Conservation (phyloP, 2,797 vertebrate species). For the Manis pentadactyla region DNA sequence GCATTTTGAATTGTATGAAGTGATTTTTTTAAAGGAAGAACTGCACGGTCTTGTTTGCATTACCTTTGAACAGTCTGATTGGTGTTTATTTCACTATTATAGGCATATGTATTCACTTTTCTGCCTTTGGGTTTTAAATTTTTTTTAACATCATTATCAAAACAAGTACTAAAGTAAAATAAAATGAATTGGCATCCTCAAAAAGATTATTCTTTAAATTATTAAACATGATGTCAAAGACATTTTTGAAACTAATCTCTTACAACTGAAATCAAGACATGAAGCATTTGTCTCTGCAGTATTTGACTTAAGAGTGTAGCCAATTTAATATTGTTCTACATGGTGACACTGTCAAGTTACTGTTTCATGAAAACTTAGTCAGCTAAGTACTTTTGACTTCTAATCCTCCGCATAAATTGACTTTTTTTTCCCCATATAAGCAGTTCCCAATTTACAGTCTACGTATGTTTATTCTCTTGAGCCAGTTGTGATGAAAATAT, state of each 20-base stretch:
- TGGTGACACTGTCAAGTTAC: background rate
- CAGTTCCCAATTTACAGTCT: constrained; percentile 2
- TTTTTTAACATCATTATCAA: constrained; percentile 37
- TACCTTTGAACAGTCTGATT: background rate
- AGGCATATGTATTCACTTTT: constrained; percentile 62
- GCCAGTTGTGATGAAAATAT: background rate
- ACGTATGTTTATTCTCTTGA: background rate
- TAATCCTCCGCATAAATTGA: background rate
- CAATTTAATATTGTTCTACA: background rate
- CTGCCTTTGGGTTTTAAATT: constrained; percentile 50
- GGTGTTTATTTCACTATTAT: background rate
- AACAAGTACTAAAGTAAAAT: constrained; percentile 43
- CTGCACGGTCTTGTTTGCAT: background rate
- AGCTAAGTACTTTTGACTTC: background rate
- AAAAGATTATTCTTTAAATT: constrained; percentile 14
- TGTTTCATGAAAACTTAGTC: background rate
- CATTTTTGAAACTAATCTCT: constrained; percentile 18
- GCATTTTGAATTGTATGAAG: constrained; percentile 23
- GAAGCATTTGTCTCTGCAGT: background rate
- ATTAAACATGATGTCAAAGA: constrained; percentile 27
- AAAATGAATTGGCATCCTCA: constrained; percentile 31
- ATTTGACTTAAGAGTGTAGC: background rate
- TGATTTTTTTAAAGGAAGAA: constrained; percentile 55
- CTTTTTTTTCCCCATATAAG: background rate
- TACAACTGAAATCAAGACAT: constrained; percentile 14